These are phyloP conservation scores for Clostera curtula DNA, from an alignment of 2,888 invertebrate genomes.

Conservation along the genomic window DNA sequence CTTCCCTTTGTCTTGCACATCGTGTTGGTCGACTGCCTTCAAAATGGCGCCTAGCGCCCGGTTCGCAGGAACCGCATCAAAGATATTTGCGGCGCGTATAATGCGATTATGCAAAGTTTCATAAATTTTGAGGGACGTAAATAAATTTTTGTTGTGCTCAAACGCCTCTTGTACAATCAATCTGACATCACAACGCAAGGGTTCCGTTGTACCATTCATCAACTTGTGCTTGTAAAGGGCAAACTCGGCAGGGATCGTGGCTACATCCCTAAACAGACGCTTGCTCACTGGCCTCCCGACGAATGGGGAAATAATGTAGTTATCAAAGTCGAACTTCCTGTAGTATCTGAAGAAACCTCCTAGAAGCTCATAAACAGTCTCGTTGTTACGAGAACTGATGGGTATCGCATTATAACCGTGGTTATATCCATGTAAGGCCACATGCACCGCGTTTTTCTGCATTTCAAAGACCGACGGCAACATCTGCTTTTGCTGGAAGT, in stretches of 20 bases:
- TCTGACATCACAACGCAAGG: not conserved
- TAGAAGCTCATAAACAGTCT: not conserved
- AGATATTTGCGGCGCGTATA: too few species aligned
- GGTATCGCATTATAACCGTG: too few species aligned
- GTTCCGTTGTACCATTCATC: not conserved
- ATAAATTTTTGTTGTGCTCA: not conserved
- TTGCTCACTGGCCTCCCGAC: not conserved
- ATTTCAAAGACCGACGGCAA: constrained; percentile 8
- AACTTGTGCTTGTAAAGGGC: not conserved
- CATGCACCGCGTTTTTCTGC: constrained; percentile 6
- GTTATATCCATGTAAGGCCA: too few species aligned
- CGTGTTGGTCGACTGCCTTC: too few species aligned
- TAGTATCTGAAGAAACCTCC: not conserved
- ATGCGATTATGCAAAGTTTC: too few species aligned
- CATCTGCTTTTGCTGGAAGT: constrained; percentile 5
- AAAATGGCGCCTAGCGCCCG: too few species aligned
- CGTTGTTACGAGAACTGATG: not conserved
- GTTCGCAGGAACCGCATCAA: too few species aligned
- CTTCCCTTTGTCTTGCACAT: too few species aligned
- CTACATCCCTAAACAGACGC: not conserved
- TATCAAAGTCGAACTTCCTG: not conserved
- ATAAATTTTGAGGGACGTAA: too few species aligned
- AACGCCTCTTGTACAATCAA: not conserved
- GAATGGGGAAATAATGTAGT: not conserved
- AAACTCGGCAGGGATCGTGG: not conserved